Percentiles rank a stretch among this genome's conserved stretches.
phyloP scores from a whole-genome alignment of 2,888 invertebrate genomes.

The Ophioninae sp. region DNA sequence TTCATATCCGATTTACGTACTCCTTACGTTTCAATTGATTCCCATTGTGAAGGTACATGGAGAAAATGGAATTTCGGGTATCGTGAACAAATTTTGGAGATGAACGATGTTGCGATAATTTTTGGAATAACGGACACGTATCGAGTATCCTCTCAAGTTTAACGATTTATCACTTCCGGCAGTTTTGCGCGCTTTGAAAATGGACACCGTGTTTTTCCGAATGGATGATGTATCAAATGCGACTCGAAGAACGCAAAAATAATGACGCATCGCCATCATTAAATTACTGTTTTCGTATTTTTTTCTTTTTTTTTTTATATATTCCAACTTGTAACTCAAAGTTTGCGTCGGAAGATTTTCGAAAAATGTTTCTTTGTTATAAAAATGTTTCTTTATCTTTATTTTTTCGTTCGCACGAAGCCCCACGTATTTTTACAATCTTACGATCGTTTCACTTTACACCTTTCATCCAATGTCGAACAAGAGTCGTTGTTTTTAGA shows the following conservation, averaged over 20 bases:
- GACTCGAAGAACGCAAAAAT: background rate
- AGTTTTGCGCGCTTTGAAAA: background rate
- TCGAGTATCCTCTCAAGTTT: constrained; percentile 37
- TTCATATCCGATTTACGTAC: background rate
- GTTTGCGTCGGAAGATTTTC: background rate
- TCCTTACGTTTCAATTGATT: constrained; percentile 9
- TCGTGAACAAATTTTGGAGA: background rate
- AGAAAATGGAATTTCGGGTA: constrained; percentile 30
- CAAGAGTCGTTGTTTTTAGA: constrained; percentile 28
- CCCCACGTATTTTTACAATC: background rate
- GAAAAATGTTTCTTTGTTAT: background rate
- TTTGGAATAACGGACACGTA: constrained; percentile 53
- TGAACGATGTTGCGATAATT: background rate
- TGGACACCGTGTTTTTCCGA: background rate
- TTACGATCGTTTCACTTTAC: background rate
- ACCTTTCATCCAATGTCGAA: background rate
- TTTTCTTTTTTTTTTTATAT: no score
- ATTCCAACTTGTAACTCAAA: background rate
- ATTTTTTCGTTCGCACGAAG: background rate
- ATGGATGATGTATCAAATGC: background rate
- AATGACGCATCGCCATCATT: background rate
- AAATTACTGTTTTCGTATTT: background rate
- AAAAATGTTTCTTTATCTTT: background rate
- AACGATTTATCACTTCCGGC: background rate
- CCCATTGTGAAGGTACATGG: background rate